phyloP scores from a whole-genome alignment of 23 tunicate species.

The Clavelina lepadiformis region DNA sequence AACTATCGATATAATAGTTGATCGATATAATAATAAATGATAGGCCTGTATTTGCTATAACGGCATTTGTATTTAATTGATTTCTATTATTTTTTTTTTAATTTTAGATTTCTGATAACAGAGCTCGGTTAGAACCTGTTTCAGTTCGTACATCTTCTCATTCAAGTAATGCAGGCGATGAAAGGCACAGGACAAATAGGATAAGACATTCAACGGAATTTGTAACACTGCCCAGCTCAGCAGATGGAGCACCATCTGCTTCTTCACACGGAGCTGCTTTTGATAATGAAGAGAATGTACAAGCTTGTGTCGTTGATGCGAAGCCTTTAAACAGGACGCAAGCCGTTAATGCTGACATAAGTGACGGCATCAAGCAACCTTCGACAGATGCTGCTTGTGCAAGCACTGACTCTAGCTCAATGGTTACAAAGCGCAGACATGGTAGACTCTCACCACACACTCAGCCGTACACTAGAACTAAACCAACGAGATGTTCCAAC shows the following conservation, averaged over 20 bases:
- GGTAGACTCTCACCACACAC: constrained; percentile 51
- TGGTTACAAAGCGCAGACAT: constrained; percentile 53
- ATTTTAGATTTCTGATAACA: constrained; percentile 11
- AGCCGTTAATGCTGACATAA: background rate
- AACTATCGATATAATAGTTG: no score
- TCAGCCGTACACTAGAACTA: constrained; percentile 44
- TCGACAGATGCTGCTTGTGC: constrained; percentile 6
- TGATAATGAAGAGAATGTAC: constrained; percentile 1
- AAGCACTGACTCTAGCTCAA: background rate
- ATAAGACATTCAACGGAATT: constrained; percentile 26
- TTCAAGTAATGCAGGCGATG: constrained; percentile 12
- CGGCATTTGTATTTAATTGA: no score
- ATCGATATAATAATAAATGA: no score
- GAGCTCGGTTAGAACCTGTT: constrained; percentile 15
- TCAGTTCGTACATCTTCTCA: constrained; percentile 18
- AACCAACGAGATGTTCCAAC: constrained; percentile 21
- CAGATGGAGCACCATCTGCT: constrained; percentile 3
- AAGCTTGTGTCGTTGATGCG: constrained; percentile 13
- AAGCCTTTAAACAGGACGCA: no score
- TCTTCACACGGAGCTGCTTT: constrained; percentile 7
- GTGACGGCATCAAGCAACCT: constrained; percentile 7
- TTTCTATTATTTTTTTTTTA: no score
- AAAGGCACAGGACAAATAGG: constrained; percentile 22
- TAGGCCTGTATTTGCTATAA: no score
- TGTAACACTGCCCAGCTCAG: background rate